Evolutionary conservation across 2,113 vertebrate species (phyloP), one percentile per base, ranked within the genome.

Genomic region (Gopherus flavomarginatus): DNA sequence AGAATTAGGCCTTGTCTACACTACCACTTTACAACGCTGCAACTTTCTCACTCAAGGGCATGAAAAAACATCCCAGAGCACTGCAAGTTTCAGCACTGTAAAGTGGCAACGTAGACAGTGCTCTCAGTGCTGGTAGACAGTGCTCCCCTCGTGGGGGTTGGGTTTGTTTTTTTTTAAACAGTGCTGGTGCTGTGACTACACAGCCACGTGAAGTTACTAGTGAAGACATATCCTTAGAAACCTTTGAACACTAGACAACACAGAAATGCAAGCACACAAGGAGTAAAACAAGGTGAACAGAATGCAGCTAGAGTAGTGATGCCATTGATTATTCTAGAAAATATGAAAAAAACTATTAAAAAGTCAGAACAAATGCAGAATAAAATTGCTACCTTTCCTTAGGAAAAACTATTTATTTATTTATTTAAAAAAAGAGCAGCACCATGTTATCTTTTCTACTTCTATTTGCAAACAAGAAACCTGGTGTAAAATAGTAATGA

Each of bases 231-330:
- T 8, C 53, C 53, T 54, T 54, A 78, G 42, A 78, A 47, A 78
- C 12, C 9, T 13, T 14, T 78, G 12, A 78, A 26, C 12, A 26
- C 24, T 26, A 44, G 19, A 44, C 35, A 52, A 35, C 35, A 69
- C 65, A n/a, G 17, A n/a, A n/a, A 69, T 69, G n/a, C 16, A n/a
- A 21, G 8, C 65, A 72, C 65, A 72, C 62, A 72, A 22, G 21
- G 8, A n/a, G 8, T 21, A n/a, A 38, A 96, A 19, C 19, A 90
- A 57, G 93, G 42, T 3, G 89, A 90, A 94, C 44, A 4, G 88
- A 86, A 87, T 85, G 44, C 81, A 85, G 53, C 31, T 81, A 80
- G 57, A 59, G 57, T 2, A 89, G 35, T 2, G 29, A 59, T 75
- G 77, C 38, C 56, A 44, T 2, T 2, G 11, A 77, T 84, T 62